A percentile compares a stretch with the other conserved stretches of the same genome.
Conservation (phyloP, 2,888 invertebrate species). For the Clivina fossor region DNA sequence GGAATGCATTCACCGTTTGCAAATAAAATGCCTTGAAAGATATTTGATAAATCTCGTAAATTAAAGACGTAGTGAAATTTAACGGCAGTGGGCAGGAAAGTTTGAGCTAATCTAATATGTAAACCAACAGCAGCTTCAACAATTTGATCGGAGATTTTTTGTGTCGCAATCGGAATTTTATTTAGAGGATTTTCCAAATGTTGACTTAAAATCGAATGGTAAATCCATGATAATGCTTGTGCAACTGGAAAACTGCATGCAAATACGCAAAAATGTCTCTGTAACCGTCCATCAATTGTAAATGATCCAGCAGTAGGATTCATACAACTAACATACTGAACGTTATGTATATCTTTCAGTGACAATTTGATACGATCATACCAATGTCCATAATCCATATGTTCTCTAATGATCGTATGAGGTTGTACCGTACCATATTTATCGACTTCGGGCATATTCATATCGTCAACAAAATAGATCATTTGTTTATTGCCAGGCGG, state of each 20-base stretch:
- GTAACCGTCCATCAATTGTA: constrained; percentile 87
- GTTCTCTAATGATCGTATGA: constrained; percentile 89
- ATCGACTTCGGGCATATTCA: constrained; percentile 98
- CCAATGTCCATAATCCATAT: constrained; percentile 94
- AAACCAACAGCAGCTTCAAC: constrained; percentile 73
- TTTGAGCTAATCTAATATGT: constrained; percentile 72
- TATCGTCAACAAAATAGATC: constrained; percentile 93
- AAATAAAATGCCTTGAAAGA: constrained; percentile 90
- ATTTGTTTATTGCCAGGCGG: constrained; percentile 91
- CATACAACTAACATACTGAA: constrained; percentile 94
- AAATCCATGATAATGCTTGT: constrained; percentile 82
- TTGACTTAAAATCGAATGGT: constrained; percentile 78
- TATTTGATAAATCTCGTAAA: constrained; percentile 86
- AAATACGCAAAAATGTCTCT: constrained; percentile 85
- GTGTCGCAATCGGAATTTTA: constrained; percentile 65
- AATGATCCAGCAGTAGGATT: constrained; percentile 96
- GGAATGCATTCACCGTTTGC: constrained; percentile 72
- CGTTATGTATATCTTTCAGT: constrained; percentile 88
- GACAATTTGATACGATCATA: constrained; percentile 86
- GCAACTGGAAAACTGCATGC: constrained; percentile 83
- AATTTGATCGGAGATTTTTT: constrained; percentile 62
- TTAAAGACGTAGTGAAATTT: constrained; percentile 97
- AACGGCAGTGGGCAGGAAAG: constrained; percentile 88
- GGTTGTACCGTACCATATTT: constrained; percentile 93
- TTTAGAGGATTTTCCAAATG: constrained; percentile 67